Base-by-base conservation (phyloP, 1,140 invertebrate genomes). In the Trichogramma pretiosum region DNA sequence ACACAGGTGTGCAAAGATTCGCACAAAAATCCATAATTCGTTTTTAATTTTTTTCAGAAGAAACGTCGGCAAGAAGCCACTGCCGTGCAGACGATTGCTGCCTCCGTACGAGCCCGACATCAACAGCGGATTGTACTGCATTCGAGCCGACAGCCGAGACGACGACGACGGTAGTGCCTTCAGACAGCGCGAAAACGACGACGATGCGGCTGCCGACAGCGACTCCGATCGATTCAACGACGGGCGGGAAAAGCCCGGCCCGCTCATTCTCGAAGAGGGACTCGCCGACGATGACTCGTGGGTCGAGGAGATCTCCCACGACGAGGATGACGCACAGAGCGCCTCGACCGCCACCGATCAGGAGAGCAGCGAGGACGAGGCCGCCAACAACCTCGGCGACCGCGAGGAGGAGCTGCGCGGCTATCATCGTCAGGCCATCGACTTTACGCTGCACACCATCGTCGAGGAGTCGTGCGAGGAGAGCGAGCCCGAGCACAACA, bases 381-480 rank as follows among this genome's bases (percentile, higher is more conserved):
- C 58, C 0, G 75, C 59, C 0, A 68, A 69, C 23, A 64, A 65
- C 23, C 50, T 65, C 19, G 60, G 62, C 9, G 81, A 87, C 57
- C 75, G 85, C 4, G 87, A 89, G 55, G 87, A 89, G 53, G 87
- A 90, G 52, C 73, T 89, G 18, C 70, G 83, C 3, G 85, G 85
- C 3, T 90, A 89, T 57, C 83, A 87, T 59, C 73, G 84, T 14
- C 79, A 85, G 22, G 79, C 83, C 2, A 85, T 91, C 52, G 89
- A 93, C 65, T 91, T 93, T 54, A 92, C 89, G 0, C 69, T 95
- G 39, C 89, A 93, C 56, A 95, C 91, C 0, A 95, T 95, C 54
- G 82, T 92, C 1, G 91, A 95, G 71, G 91, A 94, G 65, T 91
- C 87, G 50, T 93, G 89, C 61, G 90, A 93, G 66, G 90, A 94